Conservation (phyloP, 2,113 vertebrate genomes). For the Peromyscus californicus region DNA sequence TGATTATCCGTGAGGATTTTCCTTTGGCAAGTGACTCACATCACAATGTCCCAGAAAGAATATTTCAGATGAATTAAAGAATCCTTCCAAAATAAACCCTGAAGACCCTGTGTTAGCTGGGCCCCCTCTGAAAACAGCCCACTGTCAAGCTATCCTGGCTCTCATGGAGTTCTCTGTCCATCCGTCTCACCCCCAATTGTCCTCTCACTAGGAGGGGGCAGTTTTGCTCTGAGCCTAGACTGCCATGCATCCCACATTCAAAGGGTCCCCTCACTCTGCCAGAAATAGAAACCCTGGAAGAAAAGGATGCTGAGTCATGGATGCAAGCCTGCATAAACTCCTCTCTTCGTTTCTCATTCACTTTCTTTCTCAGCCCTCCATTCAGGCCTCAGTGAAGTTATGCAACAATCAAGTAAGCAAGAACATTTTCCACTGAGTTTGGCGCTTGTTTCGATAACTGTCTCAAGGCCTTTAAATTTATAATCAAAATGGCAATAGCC, state of each 20-base stretch:
- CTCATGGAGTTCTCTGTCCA: neutral
- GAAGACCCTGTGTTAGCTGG: neutral
- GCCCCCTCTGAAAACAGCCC: neutral
- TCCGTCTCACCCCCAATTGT: neutral
- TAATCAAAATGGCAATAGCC: neutral
- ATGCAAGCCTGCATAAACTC: neutral
- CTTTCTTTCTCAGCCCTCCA: conserved; percentile 5
- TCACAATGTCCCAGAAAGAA: conserved; percentile 5
- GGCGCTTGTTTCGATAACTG: neutral
- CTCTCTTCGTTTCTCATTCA: neutral
- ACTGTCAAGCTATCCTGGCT: neutral
- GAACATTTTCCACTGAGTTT: neutral
- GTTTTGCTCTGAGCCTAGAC: neutral
- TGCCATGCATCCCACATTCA: neutral
- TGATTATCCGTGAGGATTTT: neutral
- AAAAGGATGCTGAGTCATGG: neutral
- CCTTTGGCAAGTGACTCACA: neutral
- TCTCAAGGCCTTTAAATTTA: conserved; percentile 18
- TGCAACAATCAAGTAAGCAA: neutral
- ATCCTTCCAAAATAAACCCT: neutral
- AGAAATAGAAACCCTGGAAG: conserved; percentile 22
- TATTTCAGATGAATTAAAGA: conserved; percentile 2
- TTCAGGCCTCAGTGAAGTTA: conserved; percentile 6
- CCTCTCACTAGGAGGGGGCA: neutral
- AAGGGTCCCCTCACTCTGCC: neutral